Evolutionary conservation across 2,797 vertebrate genomes (phyloP).

Genomic region (Onychomys torridus): DNA sequence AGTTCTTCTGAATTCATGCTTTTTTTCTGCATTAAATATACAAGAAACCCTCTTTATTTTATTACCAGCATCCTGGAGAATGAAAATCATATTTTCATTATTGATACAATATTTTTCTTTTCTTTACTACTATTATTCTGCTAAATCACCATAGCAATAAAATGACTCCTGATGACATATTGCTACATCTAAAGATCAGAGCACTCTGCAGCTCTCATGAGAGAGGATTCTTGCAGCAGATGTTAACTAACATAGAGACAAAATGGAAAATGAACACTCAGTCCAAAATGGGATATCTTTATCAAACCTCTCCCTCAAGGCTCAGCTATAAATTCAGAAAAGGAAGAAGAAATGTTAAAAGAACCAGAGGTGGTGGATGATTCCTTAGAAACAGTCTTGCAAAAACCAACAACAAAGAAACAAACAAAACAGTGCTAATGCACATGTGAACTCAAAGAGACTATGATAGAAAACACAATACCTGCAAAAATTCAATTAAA

Average conservation of each 20-base stretch:
- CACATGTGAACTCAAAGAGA: not conserved
- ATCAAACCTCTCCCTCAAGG: not conserved
- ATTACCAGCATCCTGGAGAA: not conserved
- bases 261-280: not conserved
- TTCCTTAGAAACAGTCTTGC: not conserved
- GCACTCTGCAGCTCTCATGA: not conserved
- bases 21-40: not conserved
- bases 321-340: not conserved
- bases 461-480: too few relatives aligned
- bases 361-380: not conserved
- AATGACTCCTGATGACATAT: not conserved
- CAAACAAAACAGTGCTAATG: not conserved
- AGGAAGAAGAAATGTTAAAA: not conserved
- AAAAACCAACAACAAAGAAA: not conserved
- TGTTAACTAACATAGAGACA: not conserved
- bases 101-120: not conserved
- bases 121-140: not conserved
- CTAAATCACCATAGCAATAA: not conserved
- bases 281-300: not conserved
- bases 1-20: not conserved
- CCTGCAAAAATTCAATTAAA: not conserved
- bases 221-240: not conserved
- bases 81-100: not conserved
- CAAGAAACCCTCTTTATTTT: not conserved
- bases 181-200: not conserved